Conservation (phyloP, 2,888 invertebrate genomes). For the Drosophila gaucha region DNA sequence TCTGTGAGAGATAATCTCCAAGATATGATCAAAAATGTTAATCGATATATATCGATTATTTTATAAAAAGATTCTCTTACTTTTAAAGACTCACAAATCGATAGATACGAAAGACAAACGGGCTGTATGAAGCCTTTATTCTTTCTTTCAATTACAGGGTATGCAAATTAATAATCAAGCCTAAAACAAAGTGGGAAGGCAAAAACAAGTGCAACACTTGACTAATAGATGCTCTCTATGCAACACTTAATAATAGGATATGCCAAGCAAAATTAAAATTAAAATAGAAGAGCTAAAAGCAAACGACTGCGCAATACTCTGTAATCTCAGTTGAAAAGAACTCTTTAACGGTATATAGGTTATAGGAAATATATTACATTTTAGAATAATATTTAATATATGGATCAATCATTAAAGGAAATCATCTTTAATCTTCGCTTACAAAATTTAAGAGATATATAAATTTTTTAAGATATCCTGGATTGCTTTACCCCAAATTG, state of each 20-base stretch:
- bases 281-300: background rate
- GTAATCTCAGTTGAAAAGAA: background rate
- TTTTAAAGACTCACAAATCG: background rate
- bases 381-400: no score
- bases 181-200: conserved; percentile 6
- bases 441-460: no score
- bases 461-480: no score
- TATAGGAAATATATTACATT: no score
- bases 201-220: conserved; percentile 14
- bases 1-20: no score
- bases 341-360: no score
- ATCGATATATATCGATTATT: background rate
- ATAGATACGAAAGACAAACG: no score
- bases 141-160: conserved; percentile 7
- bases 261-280: background rate
- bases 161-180: conserved; percentile 2
- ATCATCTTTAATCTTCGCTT: no score
- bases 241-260: conserved; percentile 16
- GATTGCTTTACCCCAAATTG: no score
- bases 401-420: no score
- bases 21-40: no score
- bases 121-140: no score
- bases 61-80: background rate
- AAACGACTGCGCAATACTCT: background rate
- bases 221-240: conserved; percentile 20